Percentiles rank a stretch among this genome's conserved stretches.
These are phyloP conservation scores for Orthonevra nobilis DNA, from an alignment of 2,888 invertebrate genomes.

Conservation along the genomic window DNA sequence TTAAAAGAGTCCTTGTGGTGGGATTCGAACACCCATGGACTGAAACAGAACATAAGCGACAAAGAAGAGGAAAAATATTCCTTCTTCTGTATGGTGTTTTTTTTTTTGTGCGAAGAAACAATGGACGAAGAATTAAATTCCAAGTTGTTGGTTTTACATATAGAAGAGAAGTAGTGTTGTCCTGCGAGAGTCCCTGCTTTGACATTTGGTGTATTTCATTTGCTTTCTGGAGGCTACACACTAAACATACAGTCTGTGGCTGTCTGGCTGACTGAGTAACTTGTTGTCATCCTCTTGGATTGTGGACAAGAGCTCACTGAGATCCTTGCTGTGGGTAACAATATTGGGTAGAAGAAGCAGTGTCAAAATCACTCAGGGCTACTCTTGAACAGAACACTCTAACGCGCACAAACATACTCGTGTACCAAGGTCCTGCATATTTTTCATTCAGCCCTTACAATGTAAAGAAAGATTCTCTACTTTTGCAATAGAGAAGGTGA, in stretches of 20 bases:
- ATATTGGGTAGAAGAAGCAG: slow-evolving; percentile 9
- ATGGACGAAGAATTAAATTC: slow-evolving; percentile 47
- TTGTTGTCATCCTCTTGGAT: slow-evolving; percentile 59
- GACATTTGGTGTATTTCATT: slow-evolving; percentile 44
- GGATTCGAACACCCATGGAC: slow-evolving; percentile 16
- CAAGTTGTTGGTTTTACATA: slow-evolving; percentile 65
- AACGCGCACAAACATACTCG: slow-evolving; percentile 33
- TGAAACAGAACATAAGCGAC: not conserved
- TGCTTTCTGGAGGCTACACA: slow-evolving; percentile 49
- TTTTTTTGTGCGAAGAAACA: slow-evolving; percentile 53
- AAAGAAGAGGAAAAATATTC: slow-evolving; percentile 3
- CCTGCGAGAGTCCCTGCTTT: slow-evolving; percentile 10
- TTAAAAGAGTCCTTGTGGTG: slow-evolving; percentile 43
- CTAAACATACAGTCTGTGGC: slow-evolving; percentile 26
- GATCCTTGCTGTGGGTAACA: slow-evolving; percentile 22
- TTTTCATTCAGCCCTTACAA: slow-evolving; percentile 1
- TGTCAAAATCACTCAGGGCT: slow-evolving; percentile 59
- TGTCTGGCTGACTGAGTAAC: slow-evolving; percentile 46
- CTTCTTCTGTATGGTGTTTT: no score
- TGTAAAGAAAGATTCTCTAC: not conserved
- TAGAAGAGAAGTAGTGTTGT: not conserved
- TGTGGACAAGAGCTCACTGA: slow-evolving; percentile 35
- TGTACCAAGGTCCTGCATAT: not conserved
- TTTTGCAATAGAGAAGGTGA: slow-evolving; percentile 7
- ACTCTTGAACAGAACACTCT: slow-evolving; percentile 46